Evolutionary conservation across 2,113 vertebrate species (phyloP).

Genomic region (Australoheros scitulus): DNA sequence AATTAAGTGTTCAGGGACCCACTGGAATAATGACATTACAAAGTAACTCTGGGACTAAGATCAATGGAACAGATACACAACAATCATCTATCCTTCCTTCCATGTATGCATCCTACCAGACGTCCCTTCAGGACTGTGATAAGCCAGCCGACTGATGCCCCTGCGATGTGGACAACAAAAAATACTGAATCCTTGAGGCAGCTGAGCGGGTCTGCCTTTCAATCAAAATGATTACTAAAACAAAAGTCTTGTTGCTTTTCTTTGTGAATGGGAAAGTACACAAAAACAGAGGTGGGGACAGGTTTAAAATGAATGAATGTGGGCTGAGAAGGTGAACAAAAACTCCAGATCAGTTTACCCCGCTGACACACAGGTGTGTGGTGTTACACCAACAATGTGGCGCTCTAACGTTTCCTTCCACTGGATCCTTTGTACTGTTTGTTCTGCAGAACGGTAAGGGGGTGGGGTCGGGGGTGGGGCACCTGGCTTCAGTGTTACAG

Average conservation of each 20-base stretch:
- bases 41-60: constrained; percentile 49
- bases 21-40: constrained; percentile 71
- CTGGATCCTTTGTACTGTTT: not conserved
- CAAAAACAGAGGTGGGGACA: not conserved
- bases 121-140: constrained; percentile 31
- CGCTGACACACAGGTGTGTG: constrained; percentile 58
- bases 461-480: constrained; percentile 41
- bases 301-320: constrained; percentile 50
- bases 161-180: constrained; percentile 14
- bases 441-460: constrained; percentile 34
- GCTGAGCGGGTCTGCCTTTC: not conserved
- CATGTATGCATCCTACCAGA: constrained; percentile 44
- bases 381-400: constrained; percentile 47
- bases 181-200: not conserved
- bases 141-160: constrained; percentile 5
- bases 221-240: not conserved
- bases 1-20: constrained; percentile 62
- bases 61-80: constrained; percentile 59
- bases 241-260: not conserved
- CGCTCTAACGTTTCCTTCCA: constrained; percentile 45
- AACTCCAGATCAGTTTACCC: constrained; percentile 58
- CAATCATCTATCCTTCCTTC: constrained; percentile 53
- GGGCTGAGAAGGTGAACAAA: constrained; percentile 46
- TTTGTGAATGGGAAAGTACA: constrained; percentile 1
- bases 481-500: constrained; percentile 26